A percentile compares a stretch with the other conserved stretches of the same genome.
phyloP scores from a whole-genome alignment of 2,797 vertebrate genomes.

The Pseudopleuronectes americanus region DNA sequence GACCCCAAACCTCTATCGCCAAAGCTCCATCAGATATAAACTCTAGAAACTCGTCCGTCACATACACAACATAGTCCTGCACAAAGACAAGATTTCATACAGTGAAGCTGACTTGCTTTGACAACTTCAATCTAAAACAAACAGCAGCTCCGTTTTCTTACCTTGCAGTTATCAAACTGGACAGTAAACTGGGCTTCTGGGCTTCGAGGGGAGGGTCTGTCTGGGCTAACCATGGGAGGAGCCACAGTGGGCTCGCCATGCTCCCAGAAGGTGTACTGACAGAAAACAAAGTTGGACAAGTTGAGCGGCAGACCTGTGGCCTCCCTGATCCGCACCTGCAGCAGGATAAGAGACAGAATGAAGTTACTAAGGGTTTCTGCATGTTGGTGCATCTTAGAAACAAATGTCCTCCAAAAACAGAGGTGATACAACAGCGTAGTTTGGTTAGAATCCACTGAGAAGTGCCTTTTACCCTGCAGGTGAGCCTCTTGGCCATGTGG shows the following conservation, averaged over 20 bases:
- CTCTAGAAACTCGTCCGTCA: constrained; percentile 97
- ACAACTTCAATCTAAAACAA: background rate
- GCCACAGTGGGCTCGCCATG: constrained; percentile 91
- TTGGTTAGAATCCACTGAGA: background rate
- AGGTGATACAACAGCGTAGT: background rate
- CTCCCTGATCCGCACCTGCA: constrained; percentile 95
- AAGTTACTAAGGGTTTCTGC: background rate
- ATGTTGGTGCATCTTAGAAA: background rate
- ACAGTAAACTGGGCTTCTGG: constrained; percentile 92
- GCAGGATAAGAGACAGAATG: constrained; percentile 12
- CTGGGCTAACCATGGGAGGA: constrained; percentile 95
- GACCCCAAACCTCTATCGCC: constrained; percentile 98
- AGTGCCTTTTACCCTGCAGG: constrained; percentile 87
- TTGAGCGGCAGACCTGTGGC: constrained; percentile 94
- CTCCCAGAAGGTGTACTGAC: constrained; percentile 98
- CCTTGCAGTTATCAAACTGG: constrained; percentile 94
- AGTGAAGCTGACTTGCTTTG: background rate
- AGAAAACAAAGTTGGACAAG: constrained; percentile 98
- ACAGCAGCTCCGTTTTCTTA: constrained; percentile 57
- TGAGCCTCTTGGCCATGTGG: constrained; percentile 92
- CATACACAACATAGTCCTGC: constrained; percentile 92
- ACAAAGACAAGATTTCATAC: constrained; percentile 14
- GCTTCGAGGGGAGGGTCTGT: constrained; percentile 87
- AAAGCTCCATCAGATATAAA: constrained; percentile 96
- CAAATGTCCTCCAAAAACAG: background rate